phyloP scores from a whole-genome alignment of 2,113 vertebrate species.

The Sinocyclocheilus anshuiensis region DNA sequence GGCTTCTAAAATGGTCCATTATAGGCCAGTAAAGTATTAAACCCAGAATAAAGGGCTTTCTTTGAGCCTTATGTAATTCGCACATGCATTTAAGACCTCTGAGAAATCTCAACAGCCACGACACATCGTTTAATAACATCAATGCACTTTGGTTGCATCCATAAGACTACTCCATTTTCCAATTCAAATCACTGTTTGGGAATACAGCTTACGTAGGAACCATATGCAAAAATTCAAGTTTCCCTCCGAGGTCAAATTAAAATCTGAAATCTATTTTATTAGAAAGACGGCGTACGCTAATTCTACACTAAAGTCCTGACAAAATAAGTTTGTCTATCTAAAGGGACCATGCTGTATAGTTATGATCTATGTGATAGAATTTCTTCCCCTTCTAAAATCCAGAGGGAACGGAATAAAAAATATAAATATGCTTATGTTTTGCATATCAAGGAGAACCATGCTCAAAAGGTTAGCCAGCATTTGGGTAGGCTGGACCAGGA shows the following conservation, averaged over 20 bases:
- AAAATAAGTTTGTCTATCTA: constrained; percentile 29
- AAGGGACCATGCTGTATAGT: constrained; percentile 31
- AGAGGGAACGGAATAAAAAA: constrained; percentile 29
- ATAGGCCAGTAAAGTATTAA: constrained; percentile 12
- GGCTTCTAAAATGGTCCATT: constrained; percentile 43
- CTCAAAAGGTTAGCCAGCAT: constrained; percentile 34
- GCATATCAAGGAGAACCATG: constrained; percentile 33
- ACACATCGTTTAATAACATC: constrained; percentile 31
- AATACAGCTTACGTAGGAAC: background rate
- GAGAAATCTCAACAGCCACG: constrained; percentile 28
- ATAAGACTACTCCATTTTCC: background rate
- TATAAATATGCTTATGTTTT: constrained; percentile 29
- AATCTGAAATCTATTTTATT: constrained; percentile 1
- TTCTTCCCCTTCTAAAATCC: constrained; percentile 8
- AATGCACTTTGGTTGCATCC: constrained; percentile 50
- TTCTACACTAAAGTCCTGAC: constrained; percentile 24
- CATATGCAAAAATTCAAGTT: constrained; percentile 12
- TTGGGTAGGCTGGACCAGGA: constrained; percentile 20
- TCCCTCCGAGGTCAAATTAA: constrained; percentile 37
- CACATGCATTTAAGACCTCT: constrained; percentile 49
- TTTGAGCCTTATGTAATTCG: constrained; percentile 7
- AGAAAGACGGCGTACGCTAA: background rate
- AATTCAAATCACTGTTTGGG: background rate
- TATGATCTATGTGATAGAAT: background rate
- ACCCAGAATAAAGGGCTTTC: constrained; percentile 27